Base-by-base conservation (phyloP, 1,140 invertebrate genomes). In the Heliconius congener region DNA sequence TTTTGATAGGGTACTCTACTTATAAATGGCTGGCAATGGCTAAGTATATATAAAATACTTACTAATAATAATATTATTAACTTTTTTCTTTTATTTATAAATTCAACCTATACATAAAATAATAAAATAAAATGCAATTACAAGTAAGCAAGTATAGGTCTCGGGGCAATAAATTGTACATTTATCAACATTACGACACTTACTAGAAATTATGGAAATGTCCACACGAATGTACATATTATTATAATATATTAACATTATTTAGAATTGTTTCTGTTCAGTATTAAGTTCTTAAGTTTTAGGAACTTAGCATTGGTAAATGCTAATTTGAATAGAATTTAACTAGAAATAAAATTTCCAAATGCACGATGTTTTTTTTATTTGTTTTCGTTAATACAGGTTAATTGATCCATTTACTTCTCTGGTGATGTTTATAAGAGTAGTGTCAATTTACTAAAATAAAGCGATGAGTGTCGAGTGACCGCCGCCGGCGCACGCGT, bases 121-220 rank as follows among this genome's bases (percentile, higher is more conserved):
- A 50, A 71, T 70, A 71, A 57, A n/a, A 76, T n/a, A n/a, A 76
- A 74, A 71, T 74, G 46, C 18, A 39, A 46, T 42, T 60, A 74
- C 46, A 55, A 71, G 46, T 39, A 71, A 71, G 55, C 71, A 70
- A 70, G 13, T n/a, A 60, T 37, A 27, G 27, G 60, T 74, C 34
- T 37, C 78, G 72, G 70, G 16, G 57, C 72, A 80, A 80, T 80
- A 80, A 80, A 80, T 80, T 66, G 34, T 19, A 39, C 78, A 70
- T 80, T 80, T 79, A 80, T 80, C 73, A 71, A 75, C n/a, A 66
- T 73, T 57, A 80, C 66, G 78, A 80, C 74, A 74, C 73, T 80
- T 71, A 71, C 73, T 55, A 73, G 78, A 80, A 73, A 37, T 76
- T 80, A 76, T 76, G 73, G 78, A 80, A 80, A 72, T 76, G 66